Evolutionary conservation across 2,888 invertebrate genomes (phyloP).

Genomic region (Drosophila percnosoma): DNA sequence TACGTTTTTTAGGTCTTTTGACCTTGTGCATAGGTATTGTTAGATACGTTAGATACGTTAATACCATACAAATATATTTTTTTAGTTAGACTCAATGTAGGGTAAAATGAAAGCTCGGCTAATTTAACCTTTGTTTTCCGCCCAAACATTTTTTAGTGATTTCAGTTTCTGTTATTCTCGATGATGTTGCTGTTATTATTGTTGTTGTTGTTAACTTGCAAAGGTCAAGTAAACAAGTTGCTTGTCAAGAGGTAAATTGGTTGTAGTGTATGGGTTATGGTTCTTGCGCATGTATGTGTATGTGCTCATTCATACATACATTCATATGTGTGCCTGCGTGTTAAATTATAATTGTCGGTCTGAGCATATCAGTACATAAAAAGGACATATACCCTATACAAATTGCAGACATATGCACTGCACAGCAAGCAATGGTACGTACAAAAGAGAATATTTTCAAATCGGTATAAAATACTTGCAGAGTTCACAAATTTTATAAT

Average conservation of each 20-base stretch:
- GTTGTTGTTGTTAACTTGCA: conserved; percentile 45
- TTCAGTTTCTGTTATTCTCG: neutral
- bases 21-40: conserved; percentile 37
- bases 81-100: neutral
- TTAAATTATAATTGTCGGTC: conserved; percentile 42
- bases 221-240: conserved; percentile 66
- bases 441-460: neutral
- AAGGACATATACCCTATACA: conserved; percentile 18
- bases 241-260: neutral
- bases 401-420: conserved; percentile 5
- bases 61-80: conserved; percentile 4
- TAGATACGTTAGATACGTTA: conserved; percentile 5
- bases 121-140: conserved; percentile 14
- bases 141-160: conserved; percentile 5
- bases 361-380: conserved; percentile 32
- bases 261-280: neutral
- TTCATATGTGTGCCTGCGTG: conserved; percentile 35
- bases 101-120: conserved; percentile 14
- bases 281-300: conserved; percentile 1
- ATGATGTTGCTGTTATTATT: conserved; percentile 31
- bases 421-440: neutral
- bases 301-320: neutral
- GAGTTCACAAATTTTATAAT: neutral
- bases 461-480: neutral
- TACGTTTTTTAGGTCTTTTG: conserved; percentile 16